These are phyloP conservation scores for Rhodophaea formosa DNA, from an alignment of 2,888 invertebrate species.

Conservation along the genomic window DNA sequence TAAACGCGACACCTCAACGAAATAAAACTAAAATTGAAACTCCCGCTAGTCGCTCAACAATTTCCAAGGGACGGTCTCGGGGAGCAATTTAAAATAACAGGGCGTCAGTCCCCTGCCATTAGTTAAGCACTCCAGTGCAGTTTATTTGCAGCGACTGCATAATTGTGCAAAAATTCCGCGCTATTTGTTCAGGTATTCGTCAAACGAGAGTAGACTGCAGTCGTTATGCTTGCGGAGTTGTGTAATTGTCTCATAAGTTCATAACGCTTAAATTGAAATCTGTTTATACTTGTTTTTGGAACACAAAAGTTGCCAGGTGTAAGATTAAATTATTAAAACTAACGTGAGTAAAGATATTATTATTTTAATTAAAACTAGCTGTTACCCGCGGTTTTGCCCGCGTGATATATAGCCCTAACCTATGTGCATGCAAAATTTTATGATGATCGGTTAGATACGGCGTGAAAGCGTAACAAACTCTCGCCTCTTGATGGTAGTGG, in stretches of 20 bases:
- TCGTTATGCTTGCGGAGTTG: neutral
- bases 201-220: neutral
- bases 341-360: too few relatives aligned
- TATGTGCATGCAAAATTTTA: too few relatives aligned
- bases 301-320: too few relatives aligned
- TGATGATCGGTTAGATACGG: too few relatives aligned
- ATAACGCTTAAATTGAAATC: too few relatives aligned
- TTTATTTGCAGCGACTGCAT: slow-evolving; percentile 20
- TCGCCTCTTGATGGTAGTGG: too few relatives aligned
- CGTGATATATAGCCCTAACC: too few relatives aligned
- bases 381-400: too few relatives aligned
- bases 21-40: slow-evolving; percentile 14
- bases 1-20: slow-evolving; percentile 11
- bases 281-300: too few relatives aligned
- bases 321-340: too few relatives aligned
- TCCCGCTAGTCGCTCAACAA: slow-evolving; percentile 22
- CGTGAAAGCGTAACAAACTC: too few relatives aligned
- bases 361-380: too few relatives aligned
- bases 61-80: slow-evolving; percentile 30
- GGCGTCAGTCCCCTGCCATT: slow-evolving; percentile 33
- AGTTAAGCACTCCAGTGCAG: slow-evolving; percentile 32
- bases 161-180: slow-evolving; percentile 17
- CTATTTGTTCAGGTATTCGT: slow-evolving; percentile 5
- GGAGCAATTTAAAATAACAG: slow-evolving; percentile 42
- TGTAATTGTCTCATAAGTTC: neutral